A percentile compares a stretch with the other conserved stretches of the same genome.
Evolutionary conservation across 2,113 vertebrate genomes (phyloP).

Genomic region (Pangasianodon gigas): DNA sequence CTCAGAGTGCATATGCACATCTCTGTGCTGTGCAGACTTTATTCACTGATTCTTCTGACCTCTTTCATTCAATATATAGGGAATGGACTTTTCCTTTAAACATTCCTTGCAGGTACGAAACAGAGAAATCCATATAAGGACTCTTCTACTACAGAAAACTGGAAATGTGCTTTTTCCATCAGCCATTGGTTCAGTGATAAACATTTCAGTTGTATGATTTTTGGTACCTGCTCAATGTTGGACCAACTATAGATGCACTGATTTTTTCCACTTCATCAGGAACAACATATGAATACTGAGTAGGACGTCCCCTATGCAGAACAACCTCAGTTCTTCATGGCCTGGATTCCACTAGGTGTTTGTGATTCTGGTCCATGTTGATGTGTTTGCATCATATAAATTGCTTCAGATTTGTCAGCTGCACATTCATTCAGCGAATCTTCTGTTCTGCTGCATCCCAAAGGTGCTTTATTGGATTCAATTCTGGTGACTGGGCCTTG

Average conservation of each 20-base stretch:
- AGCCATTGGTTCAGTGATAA: neutral
- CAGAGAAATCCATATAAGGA: neutral
- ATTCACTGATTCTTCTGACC: neutral
- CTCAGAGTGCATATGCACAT: neutral
- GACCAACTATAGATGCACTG: neutral
- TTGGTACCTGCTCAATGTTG: neutral
- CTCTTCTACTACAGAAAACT: neutral
- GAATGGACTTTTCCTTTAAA: neutral
- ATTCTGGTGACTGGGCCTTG: neutral
- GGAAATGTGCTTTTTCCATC: neutral
- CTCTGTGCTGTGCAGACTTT: conserved; percentile 4
- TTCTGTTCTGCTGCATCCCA: neutral
- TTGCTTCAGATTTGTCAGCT: neutral
- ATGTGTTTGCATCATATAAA: neutral
- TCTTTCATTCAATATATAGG: neutral
- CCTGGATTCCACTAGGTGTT: neutral
- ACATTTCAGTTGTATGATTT: neutral
- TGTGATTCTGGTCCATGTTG: neutral
- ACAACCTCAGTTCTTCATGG: neutral
- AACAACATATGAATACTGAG: neutral
- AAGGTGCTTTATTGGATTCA: neutral
- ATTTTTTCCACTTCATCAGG: neutral
- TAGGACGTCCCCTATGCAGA: neutral
- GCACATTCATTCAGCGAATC: neutral
- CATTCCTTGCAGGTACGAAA: conserved; percentile 11